Conservation (phyloP, 1,140 invertebrate genomes). For the Lepidotrigona ventralis region DNA sequence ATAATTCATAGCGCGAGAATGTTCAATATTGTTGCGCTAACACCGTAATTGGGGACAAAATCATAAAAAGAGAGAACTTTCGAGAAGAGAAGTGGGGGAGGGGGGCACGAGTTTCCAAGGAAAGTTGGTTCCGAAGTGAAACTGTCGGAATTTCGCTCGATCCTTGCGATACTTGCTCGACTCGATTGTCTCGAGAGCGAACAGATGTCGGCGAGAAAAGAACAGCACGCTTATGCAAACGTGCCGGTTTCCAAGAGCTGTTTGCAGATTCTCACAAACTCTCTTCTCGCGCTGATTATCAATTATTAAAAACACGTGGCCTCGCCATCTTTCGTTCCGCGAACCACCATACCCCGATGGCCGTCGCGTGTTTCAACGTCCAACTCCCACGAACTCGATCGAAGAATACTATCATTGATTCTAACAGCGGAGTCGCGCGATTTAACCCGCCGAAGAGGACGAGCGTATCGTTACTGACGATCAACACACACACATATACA, state of each 20-base stretch:
- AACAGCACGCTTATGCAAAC: conserved; percentile 75
- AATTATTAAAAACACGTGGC: conserved; percentile 80
- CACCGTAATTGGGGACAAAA: too few relatives aligned
- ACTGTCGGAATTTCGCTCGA: not conserved
- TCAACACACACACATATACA: too few relatives aligned
- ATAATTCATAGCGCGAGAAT: too few relatives aligned
- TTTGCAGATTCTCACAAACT: conserved; percentile 72
- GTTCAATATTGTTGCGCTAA: too few relatives aligned
- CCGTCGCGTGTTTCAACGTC: conserved; percentile 52
- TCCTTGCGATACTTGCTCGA: not conserved
- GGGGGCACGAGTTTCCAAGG: not conserved
- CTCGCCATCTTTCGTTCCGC: conserved; percentile 72
- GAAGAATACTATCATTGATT: conserved; percentile 56
- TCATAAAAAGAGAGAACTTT: too few relatives aligned
- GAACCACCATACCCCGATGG: conserved; percentile 50
- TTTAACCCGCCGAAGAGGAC: conserved; percentile 16
- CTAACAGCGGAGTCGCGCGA: conserved; percentile 47
- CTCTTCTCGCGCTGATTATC: conserved; percentile 72
- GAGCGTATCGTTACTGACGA: not conserved
- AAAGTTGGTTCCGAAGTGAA: not conserved
- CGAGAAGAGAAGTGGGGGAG: too few relatives aligned
- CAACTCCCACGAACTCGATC: conserved; percentile 68
- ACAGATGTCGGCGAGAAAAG: conserved; percentile 56
- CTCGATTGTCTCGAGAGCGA: not conserved
- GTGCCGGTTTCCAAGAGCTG: conserved; percentile 63